phyloP scores from a whole-genome alignment of 2,888 invertebrate genomes.

The Caradrina kadenii region DNA sequence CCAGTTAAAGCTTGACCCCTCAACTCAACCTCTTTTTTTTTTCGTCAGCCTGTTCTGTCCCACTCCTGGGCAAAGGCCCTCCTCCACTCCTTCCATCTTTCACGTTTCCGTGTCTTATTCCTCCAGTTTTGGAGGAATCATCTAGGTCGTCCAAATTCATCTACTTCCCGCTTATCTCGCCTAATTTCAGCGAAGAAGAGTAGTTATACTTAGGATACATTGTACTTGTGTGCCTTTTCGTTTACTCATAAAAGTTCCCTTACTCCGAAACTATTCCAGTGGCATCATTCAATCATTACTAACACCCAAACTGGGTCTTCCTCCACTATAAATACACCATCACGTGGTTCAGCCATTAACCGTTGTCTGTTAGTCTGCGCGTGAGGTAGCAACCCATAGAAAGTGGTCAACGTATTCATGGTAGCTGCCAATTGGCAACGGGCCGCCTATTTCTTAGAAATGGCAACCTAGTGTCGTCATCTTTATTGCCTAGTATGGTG shows the following conservation, averaged over 20 bases:
- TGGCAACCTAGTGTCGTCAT: constrained; percentile 51
- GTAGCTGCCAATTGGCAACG: constrained; percentile 67
- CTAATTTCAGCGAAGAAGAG: too few species aligned
- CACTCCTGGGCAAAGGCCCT: too few species aligned
- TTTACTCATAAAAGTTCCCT: not conserved
- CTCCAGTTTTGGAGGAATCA: too few species aligned
- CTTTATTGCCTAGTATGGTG: constrained; percentile 55
- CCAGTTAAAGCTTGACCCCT: too few species aligned
- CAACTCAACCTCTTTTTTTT: too few species aligned
- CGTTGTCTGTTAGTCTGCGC: constrained; percentile 27
- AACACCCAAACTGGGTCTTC: constrained; percentile 15
- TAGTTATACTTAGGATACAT: too few species aligned
- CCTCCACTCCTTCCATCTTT: too few species aligned
- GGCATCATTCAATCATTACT: not conserved
- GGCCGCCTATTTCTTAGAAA: constrained; percentile 56
- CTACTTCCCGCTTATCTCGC: too few species aligned
- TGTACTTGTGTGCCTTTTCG: not conserved
- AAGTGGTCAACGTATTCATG: constrained; percentile 61
- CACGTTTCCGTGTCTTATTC: too few species aligned
- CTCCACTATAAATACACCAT: constrained; percentile 31
- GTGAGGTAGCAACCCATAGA: constrained; percentile 57
- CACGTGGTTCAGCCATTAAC: constrained; percentile 9
- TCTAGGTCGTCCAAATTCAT: too few species aligned
- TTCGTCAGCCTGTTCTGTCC: too few species aligned
- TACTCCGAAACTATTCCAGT: not conserved